phyloP scores from a whole-genome alignment of 1,140 invertebrate genomes.

The Contarinia nasturtii region DNA sequence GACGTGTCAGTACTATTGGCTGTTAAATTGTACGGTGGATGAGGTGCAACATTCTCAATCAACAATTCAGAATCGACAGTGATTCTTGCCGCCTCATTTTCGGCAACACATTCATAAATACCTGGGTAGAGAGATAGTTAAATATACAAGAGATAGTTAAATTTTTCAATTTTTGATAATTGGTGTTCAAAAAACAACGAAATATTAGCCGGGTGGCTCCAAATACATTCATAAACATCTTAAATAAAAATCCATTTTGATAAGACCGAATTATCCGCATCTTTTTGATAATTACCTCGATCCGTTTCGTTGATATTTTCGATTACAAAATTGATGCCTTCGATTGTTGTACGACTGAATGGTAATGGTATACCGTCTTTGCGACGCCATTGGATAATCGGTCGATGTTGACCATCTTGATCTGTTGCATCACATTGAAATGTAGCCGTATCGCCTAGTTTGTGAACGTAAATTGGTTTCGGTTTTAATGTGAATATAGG shows the following conservation, averaged over 20 bases:
- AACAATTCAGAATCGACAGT: conserved; percentile 71
- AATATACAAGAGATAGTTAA: no score
- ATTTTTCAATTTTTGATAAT: no score
- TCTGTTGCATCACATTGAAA: conserved; percentile 67
- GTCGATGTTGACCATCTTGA: no score
- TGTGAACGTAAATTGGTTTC: conserved; percentile 60
- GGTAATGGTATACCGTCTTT: conserved; percentile 57
- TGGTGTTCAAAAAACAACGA: no score
- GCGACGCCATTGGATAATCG: conserved; percentile 21
- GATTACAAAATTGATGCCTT: conserved; percentile 75
- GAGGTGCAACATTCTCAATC: conserved; percentile 68
- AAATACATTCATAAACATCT: no score
- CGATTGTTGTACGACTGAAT: conserved; percentile 41
- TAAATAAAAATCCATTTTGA: no score
- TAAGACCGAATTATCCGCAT: no score
- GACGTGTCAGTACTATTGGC: conserved; percentile 54
- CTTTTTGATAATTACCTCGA: no score
- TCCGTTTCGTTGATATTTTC: conserved; percentile 64
- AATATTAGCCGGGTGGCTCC: no score
- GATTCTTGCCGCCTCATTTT: conserved; percentile 82
- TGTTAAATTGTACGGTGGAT: conserved; percentile 78
- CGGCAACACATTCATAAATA: conserved; percentile 75
- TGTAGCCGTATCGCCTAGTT: conserved; percentile 58
- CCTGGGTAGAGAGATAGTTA: no score
- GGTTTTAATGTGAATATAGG: conserved; percentile 58